These are phyloP conservation scores for Pecten maximus DNA, from an alignment of 2,888 invertebrate species.

Conservation along the genomic window DNA sequence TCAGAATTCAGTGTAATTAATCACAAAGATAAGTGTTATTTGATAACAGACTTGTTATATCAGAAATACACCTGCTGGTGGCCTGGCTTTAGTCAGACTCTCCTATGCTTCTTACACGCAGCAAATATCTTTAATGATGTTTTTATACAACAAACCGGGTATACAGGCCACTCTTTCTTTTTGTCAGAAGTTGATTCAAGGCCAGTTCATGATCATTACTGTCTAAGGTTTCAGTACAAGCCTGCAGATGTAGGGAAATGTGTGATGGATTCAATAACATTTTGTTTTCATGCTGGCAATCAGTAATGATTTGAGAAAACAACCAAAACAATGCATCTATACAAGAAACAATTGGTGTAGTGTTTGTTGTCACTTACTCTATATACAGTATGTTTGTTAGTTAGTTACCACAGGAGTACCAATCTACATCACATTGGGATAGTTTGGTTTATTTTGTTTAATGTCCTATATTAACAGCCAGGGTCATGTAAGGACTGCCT, in stretches of 20 bases:
- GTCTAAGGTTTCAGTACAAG: background rate
- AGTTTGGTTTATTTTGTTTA: no score
- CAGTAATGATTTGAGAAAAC: background rate
- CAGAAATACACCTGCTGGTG: background rate
- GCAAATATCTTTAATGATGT: background rate
- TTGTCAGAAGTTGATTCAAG: background rate
- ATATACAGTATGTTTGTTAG: no score
- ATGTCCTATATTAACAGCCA: no score
- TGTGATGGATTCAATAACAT: background rate
- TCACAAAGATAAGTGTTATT: background rate
- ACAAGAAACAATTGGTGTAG: no score
- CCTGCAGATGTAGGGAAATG: background rate
- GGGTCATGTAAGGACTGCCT: no score
- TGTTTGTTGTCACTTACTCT: no score
- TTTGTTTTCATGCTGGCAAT: background rate
- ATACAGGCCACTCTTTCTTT: background rate
- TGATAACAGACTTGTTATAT: background rate
- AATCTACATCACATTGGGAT: no score
- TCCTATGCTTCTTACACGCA: background rate
- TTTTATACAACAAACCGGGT: background rate
- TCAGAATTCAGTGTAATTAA: background rate
- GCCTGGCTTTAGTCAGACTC: background rate
- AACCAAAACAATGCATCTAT: background rate
- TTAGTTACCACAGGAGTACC: no score
- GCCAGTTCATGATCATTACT: constrained; percentile 12